Evolutionary conservation across 23 tunicate genomes (phyloP).

Genomic region (Oikopleura vanhoeffeni): DNA sequence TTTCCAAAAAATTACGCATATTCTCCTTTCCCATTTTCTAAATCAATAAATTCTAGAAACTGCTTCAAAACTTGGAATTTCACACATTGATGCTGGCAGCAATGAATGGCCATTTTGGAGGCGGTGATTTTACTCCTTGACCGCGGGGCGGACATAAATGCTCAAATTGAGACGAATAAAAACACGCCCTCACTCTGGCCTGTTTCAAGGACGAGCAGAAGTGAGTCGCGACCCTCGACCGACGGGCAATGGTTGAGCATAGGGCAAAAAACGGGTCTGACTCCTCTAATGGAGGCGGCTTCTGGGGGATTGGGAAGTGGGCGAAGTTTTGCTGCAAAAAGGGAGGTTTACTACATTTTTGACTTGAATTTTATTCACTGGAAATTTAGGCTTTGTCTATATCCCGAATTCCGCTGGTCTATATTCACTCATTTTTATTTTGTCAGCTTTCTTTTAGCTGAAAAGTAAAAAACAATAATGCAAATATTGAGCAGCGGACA

Average conservation of each 20-base stretch:
- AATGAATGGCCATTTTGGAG: constrained; percentile 82
- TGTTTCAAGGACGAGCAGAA: constrained; percentile 98
- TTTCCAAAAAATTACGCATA: too few species aligned
- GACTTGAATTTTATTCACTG: too few species aligned
- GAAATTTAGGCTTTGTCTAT: too few species aligned
- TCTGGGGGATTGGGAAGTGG: constrained; percentile 95
- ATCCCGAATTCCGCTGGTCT: too few species aligned
- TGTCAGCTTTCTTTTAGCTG: too few species aligned
- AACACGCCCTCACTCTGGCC: constrained; percentile 88
- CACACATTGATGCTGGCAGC: constrained; percentile 98
- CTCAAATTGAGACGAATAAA: constrained; percentile 95
- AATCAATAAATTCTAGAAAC: too few species aligned
- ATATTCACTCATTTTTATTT: too few species aligned
- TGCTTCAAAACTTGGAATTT: constrained; percentile 93
- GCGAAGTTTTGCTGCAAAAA: too few species aligned
- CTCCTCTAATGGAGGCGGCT: constrained; percentile 98
- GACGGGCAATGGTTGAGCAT: constrained; percentile 94
- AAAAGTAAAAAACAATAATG: too few species aligned
- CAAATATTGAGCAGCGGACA: too few species aligned
- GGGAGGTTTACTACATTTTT: too few species aligned
- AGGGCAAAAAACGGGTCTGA: constrained; percentile 93
- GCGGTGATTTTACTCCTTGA: constrained; percentile 68
- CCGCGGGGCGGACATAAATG: constrained; percentile 97
- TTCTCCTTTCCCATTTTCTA: too few species aligned
- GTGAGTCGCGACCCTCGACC: constrained; percentile 74